Conservation (phyloP, 2,113 vertebrate species). For the Phyllostomus discolor region DNA sequence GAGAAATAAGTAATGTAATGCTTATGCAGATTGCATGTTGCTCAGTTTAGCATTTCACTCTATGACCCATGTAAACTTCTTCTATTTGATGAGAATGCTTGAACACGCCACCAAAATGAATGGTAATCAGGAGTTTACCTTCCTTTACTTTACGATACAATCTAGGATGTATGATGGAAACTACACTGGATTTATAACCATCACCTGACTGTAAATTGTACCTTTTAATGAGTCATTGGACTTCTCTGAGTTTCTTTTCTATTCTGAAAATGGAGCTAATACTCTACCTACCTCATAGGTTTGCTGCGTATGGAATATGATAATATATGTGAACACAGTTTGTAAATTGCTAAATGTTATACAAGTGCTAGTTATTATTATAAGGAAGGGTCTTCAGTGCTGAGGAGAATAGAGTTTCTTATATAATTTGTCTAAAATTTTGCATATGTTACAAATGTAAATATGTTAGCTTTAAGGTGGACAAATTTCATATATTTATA, state of each 20-base stretch:
- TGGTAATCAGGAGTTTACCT: not conserved
- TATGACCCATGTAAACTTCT: not conserved
- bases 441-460: not conserved
- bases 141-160: not conserved
- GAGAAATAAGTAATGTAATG: not conserved
- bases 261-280: not conserved
- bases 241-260: not conserved
- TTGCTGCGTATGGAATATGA: not conserved
- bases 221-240: not conserved
- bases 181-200: not conserved
- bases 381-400: not conserved
- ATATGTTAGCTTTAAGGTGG: not conserved
- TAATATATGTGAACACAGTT: conserved; percentile 14
- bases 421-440: conserved; percentile 11
- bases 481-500: not conserved
- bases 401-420: not conserved
- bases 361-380: conserved; percentile 10
- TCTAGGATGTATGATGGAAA: not conserved
- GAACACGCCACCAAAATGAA: not conserved
- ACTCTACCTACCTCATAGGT: not conserved
- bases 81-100: not conserved
- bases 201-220: not conserved
- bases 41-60: not conserved
- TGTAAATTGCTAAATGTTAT: not conserved
- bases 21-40: not conserved